Conservation (phyloP, 1,140 invertebrate genomes). For the Euwallacea similis region DNA sequence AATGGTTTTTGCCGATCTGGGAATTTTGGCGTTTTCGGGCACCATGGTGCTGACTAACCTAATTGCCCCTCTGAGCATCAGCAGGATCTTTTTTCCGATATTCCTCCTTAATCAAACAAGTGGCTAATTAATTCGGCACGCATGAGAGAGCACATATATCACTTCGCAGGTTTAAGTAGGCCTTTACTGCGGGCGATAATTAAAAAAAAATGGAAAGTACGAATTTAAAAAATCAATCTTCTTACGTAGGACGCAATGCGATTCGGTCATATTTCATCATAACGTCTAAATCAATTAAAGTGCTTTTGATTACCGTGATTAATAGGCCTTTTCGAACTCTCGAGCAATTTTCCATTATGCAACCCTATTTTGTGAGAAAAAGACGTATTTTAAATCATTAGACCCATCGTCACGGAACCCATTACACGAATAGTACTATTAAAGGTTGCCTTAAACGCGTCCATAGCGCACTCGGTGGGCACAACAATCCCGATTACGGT, state of each 20-base stretch:
- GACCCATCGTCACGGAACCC: conserved; percentile 5
- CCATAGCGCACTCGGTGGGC: conserved; percentile 21
- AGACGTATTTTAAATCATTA: conserved; percentile 1
- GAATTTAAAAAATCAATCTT: conserved; percentile 17
- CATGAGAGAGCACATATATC: conserved; percentile 6
- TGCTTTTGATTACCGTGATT: conserved; percentile 10
- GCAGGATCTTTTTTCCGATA: no score
- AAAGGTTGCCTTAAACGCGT: conserved; percentile 16
- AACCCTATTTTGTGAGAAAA: conserved; percentile 6
- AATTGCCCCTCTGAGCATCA: no score
- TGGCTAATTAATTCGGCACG: neutral
- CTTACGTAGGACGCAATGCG: conserved; percentile 4
- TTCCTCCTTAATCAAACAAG: no score
- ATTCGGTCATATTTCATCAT: conserved; percentile 7
- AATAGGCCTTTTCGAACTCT: neutral
- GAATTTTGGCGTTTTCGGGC: neutral
- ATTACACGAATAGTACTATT: neutral
- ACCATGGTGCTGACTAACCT: no score
- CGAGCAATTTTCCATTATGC: conserved; percentile 4
- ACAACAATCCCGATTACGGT: conserved; percentile 39
- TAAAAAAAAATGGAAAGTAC: conserved; percentile 12
- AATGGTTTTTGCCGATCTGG: conserved; percentile 1
- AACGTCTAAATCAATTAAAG: conserved; percentile 21
- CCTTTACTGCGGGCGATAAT: neutral
- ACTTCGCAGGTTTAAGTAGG: neutral